Evolutionary conservation across 2,888 invertebrate species (phyloP).

Genomic region (Sabatieria punctata): DNA sequence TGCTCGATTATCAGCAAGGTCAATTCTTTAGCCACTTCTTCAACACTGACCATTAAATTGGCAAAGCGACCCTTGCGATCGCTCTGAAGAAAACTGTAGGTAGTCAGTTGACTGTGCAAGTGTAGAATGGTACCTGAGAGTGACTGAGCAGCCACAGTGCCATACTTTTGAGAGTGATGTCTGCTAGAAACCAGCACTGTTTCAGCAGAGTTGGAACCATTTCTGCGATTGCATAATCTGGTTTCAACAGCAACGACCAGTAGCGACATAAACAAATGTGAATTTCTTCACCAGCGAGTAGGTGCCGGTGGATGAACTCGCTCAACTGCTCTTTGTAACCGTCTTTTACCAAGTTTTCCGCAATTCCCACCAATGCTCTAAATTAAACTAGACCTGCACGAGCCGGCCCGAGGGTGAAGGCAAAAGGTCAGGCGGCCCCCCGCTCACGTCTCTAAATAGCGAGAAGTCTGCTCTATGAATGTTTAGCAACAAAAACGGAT

Average conservation of each 20-base stretch:
- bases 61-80: conserved; percentile 74
- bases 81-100: conserved; percentile 52
- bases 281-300: background rate
- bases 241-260: conserved; percentile 50
- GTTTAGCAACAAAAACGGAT: too few species aligned
- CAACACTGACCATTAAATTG: too few species aligned
- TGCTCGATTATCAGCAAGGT: conserved; percentile 66
- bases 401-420: too few species aligned
- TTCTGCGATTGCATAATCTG: conserved; percentile 61
- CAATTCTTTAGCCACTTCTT: conserved; percentile 56
- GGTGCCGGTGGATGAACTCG: conserved; percentile 36
- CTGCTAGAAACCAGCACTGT: conserved; percentile 80
- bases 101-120: background rate
- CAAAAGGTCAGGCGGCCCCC: too few species aligned
- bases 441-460: too few species aligned
- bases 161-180: conserved; percentile 80
- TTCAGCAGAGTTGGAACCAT: conserved; percentile 76
- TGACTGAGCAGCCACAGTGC: conserved; percentile 70
- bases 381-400: too few species aligned
- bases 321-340: conserved; percentile 15
- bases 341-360: background rate
- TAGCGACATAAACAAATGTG: too few species aligned
- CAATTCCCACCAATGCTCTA: conserved; percentile 41
- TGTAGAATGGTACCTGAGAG: background rate
- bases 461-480: too few species aligned